phyloP scores from a whole-genome alignment of 2,888 invertebrate species.

The Agrilus cyanescens region DNA sequence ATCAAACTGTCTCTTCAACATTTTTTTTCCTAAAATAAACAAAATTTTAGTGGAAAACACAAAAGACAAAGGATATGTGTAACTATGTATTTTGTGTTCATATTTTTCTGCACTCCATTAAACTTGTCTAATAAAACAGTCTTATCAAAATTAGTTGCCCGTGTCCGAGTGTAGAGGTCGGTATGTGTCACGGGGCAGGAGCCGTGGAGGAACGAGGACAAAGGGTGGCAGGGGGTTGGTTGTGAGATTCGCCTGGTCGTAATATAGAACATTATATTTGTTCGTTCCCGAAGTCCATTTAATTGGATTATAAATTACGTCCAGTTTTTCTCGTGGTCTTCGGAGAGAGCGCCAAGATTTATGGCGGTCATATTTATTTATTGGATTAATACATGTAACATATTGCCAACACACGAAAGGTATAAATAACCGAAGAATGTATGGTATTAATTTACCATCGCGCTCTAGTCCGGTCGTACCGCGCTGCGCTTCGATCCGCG shows the following conservation, averaged over 20 bases:
- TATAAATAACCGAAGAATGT: slow-evolving; percentile 37
- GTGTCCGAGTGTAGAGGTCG: no score
- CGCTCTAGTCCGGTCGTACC: slow-evolving; percentile 15
- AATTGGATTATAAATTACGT: slow-evolving; percentile 39
- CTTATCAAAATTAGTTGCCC: no score
- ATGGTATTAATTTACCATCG: slow-evolving; percentile 36
- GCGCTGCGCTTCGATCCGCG: not conserved
- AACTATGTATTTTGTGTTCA: no score
- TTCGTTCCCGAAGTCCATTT: slow-evolving; percentile 28
- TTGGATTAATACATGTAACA: slow-evolving; percentile 41
- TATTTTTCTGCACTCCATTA: no score
- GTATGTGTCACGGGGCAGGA: no score
- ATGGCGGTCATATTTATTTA: slow-evolving; percentile 39
- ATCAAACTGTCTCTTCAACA: no score
- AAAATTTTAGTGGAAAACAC: no score
- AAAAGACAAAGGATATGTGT: no score
- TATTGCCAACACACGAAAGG: slow-evolving; percentile 38
- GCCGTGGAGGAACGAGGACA: no score
- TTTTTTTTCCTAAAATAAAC: no score
- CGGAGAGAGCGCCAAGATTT: slow-evolving; percentile 31
- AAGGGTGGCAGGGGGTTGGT: no score
- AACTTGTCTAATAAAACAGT: no score
- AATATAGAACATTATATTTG: slow-evolving; percentile 22
- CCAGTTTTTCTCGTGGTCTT: slow-evolving; percentile 24
- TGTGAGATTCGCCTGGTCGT: slow-evolving; percentile 1